A percentile compares a stretch with the other conserved stretches of the same genome.
These are phyloP conservation scores for Forbesichthys papilliferus DNA, from an alignment of 2,113 vertebrate genomes.

Conservation along the genomic window DNA sequence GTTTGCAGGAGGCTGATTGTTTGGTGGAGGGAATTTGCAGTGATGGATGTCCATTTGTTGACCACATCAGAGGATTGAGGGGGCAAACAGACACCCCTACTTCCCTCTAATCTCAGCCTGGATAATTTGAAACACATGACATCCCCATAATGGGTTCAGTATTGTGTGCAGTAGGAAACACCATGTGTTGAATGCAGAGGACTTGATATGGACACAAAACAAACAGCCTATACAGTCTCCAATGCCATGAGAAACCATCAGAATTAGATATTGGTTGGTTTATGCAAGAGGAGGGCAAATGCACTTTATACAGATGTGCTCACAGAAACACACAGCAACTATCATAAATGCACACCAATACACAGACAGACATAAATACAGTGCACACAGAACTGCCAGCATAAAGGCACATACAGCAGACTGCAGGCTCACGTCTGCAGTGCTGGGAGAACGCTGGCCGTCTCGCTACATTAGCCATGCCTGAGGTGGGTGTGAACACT, in stretches of 20 bases:
- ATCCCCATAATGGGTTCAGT: conserved; percentile 67
- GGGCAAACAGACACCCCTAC: conserved; percentile 50
- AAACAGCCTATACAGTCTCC: not conserved
- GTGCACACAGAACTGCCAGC: not conserved
- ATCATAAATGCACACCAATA: not conserved
- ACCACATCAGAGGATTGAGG: conserved; percentile 61
- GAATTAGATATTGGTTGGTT: too few relatives aligned
- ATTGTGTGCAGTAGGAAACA: conserved; percentile 54
- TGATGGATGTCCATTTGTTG: conserved; percentile 59
- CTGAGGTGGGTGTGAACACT: conserved; percentile 23
- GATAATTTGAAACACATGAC: conserved; percentile 75
- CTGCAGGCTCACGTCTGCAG: not conserved
- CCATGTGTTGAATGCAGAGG: conserved; percentile 29
- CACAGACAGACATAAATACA: not conserved
- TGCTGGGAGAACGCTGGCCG: not conserved
- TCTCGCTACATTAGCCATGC: conserved; percentile 2
- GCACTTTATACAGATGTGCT: conserved; percentile 12
- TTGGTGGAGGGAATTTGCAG: conserved; percentile 31
- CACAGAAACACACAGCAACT: not conserved
- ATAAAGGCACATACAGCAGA: not conserved
- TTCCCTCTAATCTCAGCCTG: conserved; percentile 66
- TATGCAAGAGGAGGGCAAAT: too few relatives aligned
- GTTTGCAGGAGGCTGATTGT: conserved; percentile 40
- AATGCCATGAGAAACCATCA: too few relatives aligned
- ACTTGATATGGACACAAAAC: conserved; percentile 24